Percentiles rank a stretch among this genome's conserved stretches.
Conservation (phyloP, 1,140 invertebrate species). For the Plectrocnemia conspersa region DNA sequence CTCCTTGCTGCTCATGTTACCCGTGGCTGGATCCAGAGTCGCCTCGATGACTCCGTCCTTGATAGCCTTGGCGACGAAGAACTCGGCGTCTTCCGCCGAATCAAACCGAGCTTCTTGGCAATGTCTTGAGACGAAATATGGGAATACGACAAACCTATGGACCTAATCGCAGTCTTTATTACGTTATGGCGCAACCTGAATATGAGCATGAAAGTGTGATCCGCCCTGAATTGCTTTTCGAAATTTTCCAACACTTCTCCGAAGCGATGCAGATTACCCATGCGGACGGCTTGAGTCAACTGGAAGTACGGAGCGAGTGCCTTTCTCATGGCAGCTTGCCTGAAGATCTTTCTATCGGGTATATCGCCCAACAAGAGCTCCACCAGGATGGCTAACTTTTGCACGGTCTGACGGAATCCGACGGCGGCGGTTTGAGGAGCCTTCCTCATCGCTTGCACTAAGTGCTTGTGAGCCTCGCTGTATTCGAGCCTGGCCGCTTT, state of each 20-base stretch:
- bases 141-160: conserved; percentile 95
- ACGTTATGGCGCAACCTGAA: conserved; percentile 95
- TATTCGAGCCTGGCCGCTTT: conserved; percentile 97
- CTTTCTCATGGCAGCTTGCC: conserved; percentile 79
- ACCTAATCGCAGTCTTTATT: conserved; percentile 97
- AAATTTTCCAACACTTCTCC: conserved; percentile 89
- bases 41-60: conserved; percentile 98
- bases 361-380: conserved; percentile 96
- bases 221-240: conserved; percentile 78
- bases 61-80: conserved; percentile 99
- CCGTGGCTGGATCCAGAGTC: conserved; percentile 89
- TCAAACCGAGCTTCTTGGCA: conserved; percentile 87
- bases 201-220: conserved; percentile 94
- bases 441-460: conserved; percentile 91
- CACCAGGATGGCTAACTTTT: conserved; percentile 94
- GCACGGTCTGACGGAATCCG: conserved; percentile 97
- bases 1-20: conserved; percentile 96
- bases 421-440: conserved; percentile 94
- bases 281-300: conserved; percentile 92
- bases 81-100: conserved; percentile 96
- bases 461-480: conserved; percentile 91
- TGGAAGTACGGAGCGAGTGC: conserved; percentile 94
- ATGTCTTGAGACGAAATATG: conserved; percentile 93
- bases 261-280: conserved; percentile 92
- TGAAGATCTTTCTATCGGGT: conserved; percentile 85